phyloP scores from a whole-genome alignment of 2,888 invertebrate genomes.

The Prosopocoilus inquinatus region DNA sequence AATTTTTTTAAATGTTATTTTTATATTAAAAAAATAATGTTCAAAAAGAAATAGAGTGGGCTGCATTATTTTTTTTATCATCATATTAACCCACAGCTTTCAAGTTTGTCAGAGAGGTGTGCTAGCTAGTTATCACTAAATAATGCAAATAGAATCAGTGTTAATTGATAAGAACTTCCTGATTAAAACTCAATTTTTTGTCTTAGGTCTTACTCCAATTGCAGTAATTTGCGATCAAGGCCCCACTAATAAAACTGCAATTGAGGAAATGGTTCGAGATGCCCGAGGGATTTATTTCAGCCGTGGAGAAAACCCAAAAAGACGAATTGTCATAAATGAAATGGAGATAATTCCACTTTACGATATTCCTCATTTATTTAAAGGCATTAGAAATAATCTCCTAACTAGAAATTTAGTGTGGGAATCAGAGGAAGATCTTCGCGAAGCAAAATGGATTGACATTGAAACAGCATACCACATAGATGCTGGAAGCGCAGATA shows the following conservation, averaged over 20 bases:
- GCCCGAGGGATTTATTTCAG: not conserved
- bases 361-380: constrained; percentile 1
- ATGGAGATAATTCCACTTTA: constrained; percentile 1
- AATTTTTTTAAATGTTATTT: too few relatives aligned
- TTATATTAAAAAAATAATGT: too few relatives aligned
- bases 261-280: not conserved
- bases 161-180: too few relatives aligned
- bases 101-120: too few relatives aligned
- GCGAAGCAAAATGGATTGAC: not conserved
- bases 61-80: too few relatives aligned
- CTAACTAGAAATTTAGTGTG: not conserved
- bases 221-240: constrained; percentile 3
- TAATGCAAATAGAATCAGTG: too few relatives aligned
- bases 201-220: not conserved
- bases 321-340: not conserved
- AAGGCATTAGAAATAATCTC: not conserved
- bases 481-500: not conserved
- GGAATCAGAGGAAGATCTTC: not conserved
- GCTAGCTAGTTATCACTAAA: too few relatives aligned
- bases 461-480: not conserved
- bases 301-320: not conserved
- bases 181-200: too few relatives aligned
- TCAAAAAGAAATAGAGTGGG: too few relatives aligned
- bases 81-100: too few relatives aligned
- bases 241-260: not conserved